A percentile compares a stretch with the other conserved stretches of the same genome.
Evolutionary conservation across 1,140 invertebrate species (phyloP).

Genomic region (Yoshiicerus persimilis): DNA sequence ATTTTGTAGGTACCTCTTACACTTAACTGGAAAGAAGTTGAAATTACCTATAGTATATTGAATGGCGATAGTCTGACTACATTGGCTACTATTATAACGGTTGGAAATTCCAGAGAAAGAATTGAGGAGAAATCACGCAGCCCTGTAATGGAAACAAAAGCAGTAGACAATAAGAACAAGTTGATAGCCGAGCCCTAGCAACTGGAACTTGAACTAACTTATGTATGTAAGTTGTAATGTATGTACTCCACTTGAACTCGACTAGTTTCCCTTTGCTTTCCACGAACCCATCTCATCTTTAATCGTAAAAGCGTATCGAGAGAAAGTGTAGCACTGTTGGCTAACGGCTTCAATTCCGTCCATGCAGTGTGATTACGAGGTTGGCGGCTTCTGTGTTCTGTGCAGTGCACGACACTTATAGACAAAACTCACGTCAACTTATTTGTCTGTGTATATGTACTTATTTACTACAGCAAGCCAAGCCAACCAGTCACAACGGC

Average conservation of each 20-base stretch:
- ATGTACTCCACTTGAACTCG: background rate
- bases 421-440: background rate
- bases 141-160: no score
- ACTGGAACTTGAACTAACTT: no score
- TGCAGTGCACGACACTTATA: background rate
- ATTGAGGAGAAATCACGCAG: no score
- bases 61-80: no score
- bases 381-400: background rate
- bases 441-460: background rate
- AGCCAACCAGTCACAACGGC: background rate
- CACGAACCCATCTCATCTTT: constrained; percentile 11
- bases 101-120: no score
- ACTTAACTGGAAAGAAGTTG: no score
- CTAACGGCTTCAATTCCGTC: background rate
- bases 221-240: background rate
- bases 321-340: background rate
- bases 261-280: background rate
- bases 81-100: no score
- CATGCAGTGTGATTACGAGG: background rate
- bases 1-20: no score
- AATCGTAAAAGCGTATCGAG: constrained; percentile 13
- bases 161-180: no score
- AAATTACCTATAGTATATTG: no score
- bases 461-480: background rate
- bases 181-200: no score